phyloP scores from a whole-genome alignment of 2,888 invertebrate genomes.

The Tetranychus truncatus region DNA sequence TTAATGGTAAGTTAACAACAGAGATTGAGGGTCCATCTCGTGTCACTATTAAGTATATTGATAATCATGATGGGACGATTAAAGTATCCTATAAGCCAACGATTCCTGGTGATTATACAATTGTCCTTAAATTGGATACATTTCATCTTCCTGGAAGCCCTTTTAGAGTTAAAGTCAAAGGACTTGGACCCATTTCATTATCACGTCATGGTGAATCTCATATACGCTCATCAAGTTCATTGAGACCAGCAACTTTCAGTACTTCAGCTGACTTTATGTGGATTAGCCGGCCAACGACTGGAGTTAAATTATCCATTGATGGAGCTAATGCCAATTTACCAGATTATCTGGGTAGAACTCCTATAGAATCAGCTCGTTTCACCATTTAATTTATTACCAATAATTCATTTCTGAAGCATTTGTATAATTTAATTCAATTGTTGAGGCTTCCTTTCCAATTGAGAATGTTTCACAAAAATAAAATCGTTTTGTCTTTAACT shows the following conservation, averaged over 20 bases:
- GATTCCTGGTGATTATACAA: constrained; percentile 15
- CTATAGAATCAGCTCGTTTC: neutral
- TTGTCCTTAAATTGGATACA: constrained; percentile 10
- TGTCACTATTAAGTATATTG: constrained; percentile 5
- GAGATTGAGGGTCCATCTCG: constrained; percentile 12
- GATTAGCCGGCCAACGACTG: neutral
- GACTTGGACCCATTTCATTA: constrained; percentile 3
- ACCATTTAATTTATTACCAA: neutral
- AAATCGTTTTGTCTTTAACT: too few species aligned
- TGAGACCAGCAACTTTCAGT: constrained; percentile 3
- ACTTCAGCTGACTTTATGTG: constrained; percentile 12
- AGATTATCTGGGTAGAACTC: neutral
- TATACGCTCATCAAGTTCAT: neutral
- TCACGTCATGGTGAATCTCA: neutral
- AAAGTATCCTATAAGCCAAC: constrained; percentile 9
- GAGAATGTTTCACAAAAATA: too few species aligned
- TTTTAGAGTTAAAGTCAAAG: constrained; percentile 6
- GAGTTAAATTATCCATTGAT: constrained; percentile 7
- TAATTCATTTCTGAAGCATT: neutral
- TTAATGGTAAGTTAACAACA: neutral
- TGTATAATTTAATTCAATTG: too few species aligned
- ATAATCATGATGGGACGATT: constrained; percentile 10
- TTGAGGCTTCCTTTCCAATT: too few species aligned
- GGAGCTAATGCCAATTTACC: neutral
- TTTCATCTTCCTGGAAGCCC: constrained; percentile 2